Evolutionary conservation across 1,140 invertebrate species (phyloP), one percentile per base, ranked within the genome.

Genomic region (Maniola jurtina): DNA sequence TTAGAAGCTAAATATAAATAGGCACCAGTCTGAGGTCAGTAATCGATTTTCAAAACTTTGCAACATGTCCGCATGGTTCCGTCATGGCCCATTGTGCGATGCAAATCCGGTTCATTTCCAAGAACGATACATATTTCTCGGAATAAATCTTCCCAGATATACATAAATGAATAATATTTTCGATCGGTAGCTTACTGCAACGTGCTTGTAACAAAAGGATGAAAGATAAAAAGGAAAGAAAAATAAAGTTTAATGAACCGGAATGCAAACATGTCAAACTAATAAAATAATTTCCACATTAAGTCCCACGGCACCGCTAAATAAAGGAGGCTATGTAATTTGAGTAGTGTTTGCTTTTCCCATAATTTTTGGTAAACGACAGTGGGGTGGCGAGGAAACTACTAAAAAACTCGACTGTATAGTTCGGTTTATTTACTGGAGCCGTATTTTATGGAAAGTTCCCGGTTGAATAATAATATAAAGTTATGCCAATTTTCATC

Each of bases 311-410:
- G 72, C 66, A 61, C 52, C 61, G 69, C 56, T 68, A 71, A 77
- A 76, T 77, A 72, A 72, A 73, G 66, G 72, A 75, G 71, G 79
- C 77, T 71, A 55, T 69, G 83, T 81, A 85, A 85, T 81, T 81
- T 68, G 80, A 86, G 80, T 78, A 77, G 68, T 84, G 80, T 89
- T 89, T 87, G 74, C 83, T 64, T 83, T 89, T 89, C 84, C 86
- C 86, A 89, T 87, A 84, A 85, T 84, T 86, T 88, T 83, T 64
- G 77, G 72, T 79, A 80, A 83, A 80, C 73, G 76, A 77, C 65
- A 25, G 68, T 72, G 64, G 79, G 80, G 77, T 71, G 68, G 68
- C 42, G 65, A 45, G n/a, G 65, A 60, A 68, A 56, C 13, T 25
- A 25, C 25, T 25, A 25, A 25, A 25, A 25, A 25, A 25, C 25